Percentiles rank a stretch among this genome's conserved stretches.
Evolutionary conservation across 1,140 invertebrate species (phyloP).

Genomic region (Kradibia gibbosae): DNA sequence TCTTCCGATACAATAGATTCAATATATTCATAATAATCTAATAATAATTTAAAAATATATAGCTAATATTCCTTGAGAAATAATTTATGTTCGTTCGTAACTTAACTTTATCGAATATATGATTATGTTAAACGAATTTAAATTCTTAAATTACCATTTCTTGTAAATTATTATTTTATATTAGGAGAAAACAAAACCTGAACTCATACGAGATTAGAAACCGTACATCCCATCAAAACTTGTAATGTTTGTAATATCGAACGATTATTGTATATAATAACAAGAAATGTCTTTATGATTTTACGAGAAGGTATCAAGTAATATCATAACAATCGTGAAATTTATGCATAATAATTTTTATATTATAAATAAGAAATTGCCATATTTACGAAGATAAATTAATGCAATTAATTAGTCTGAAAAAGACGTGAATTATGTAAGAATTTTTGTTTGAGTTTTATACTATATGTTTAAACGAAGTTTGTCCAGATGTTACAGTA

Average conservation of each 20-base stretch:
- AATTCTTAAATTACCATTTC: too few relatives aligned
- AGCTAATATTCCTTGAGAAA: too few relatives aligned
- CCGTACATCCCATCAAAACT: not conserved
- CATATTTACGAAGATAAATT: not conserved
- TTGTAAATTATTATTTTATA: too few relatives aligned
- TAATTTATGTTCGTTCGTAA: too few relatives aligned
- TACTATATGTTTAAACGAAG: not conserved
- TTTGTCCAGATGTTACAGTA: slow-evolving; percentile 22
- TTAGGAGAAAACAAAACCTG: too few relatives aligned
- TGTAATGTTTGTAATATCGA: not conserved
- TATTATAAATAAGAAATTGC: not conserved
- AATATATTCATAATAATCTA: too few relatives aligned
- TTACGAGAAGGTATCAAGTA: not conserved
- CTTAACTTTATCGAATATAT: too few relatives aligned
- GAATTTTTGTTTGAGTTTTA: slow-evolving; percentile 16
- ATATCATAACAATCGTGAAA: not conserved
- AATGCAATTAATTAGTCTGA: not conserved
- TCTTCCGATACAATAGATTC: too few relatives aligned
- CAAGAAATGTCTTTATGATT: not conserved
- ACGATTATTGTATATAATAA: not conserved
- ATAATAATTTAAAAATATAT: too few relatives aligned
- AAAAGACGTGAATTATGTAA: not conserved
- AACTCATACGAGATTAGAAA: not conserved
- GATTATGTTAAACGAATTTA: too few relatives aligned
- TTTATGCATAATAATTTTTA: not conserved